These are phyloP conservation scores for Metridium senile DNA, from an alignment of 92 coral and sea anemone species.

Conservation along the genomic window DNA sequence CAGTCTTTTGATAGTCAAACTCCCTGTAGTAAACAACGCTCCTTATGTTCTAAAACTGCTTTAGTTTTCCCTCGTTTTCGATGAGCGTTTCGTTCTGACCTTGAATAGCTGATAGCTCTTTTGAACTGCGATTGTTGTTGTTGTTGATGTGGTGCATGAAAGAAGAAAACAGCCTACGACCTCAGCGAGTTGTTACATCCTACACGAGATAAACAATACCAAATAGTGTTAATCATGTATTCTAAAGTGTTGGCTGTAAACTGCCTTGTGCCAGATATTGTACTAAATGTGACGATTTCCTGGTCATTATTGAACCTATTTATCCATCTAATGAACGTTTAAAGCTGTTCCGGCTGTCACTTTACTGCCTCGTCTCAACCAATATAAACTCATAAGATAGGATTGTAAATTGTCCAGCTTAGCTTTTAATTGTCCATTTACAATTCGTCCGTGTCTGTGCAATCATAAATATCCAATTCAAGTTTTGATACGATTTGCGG, in stretches of 20 bases:
- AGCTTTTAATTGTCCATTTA: neutral
- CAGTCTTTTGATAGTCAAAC: too few species aligned
- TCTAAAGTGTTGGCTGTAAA: neutral
- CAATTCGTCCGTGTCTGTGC: neutral
- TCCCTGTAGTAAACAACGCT: too few species aligned
- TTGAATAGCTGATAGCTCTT: too few species aligned
- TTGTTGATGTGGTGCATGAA: neutral
- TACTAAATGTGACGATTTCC: neutral
- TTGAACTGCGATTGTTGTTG: too few species aligned
- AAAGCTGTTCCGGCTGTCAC: neutral
- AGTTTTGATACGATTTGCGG: neutral
- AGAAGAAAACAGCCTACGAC: neutral
- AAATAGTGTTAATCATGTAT: too few species aligned
- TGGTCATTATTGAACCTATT: neutral
- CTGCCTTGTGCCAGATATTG: neutral
- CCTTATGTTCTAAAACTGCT: too few species aligned
- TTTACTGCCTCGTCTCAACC: neutral
- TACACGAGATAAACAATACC: neutral
- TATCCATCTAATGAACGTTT: neutral
- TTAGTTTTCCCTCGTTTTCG: too few species aligned
- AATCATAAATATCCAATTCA: neutral
- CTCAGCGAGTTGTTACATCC: neutral
- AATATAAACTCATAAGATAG: too few species aligned
- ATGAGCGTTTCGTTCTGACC: too few species aligned
- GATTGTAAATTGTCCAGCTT: neutral